phyloP scores from a whole-genome alignment of 2,888 invertebrate genomes.

The Yponomeuta evonymella region DNA sequence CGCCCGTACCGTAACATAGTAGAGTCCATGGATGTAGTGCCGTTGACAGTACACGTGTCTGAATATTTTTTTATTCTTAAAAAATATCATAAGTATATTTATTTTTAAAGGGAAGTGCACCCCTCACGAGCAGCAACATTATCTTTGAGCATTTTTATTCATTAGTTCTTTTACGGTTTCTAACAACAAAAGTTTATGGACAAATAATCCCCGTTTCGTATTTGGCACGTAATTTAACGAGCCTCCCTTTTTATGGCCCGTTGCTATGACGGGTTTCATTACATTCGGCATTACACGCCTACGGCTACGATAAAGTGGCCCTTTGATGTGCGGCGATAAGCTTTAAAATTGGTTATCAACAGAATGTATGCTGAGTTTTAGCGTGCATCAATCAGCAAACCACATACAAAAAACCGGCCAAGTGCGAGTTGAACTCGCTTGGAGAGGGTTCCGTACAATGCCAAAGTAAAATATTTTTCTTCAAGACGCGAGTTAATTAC shows the following conservation, averaged over 20 bases:
- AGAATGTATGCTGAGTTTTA: neutral
- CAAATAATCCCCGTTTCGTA: conserved; percentile 37
- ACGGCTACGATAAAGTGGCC: neutral
- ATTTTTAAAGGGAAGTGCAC: neutral
- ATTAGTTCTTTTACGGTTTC: conserved; percentile 20
- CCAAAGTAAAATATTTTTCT: no score
- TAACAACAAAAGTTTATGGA: conserved; percentile 33
- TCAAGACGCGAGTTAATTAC: no score
- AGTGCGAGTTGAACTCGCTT: no score
- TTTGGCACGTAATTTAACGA: conserved; percentile 39
- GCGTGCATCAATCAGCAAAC: no score
- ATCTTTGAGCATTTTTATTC: conserved; percentile 12
- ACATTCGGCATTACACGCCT: neutral
- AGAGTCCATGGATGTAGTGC: no score
- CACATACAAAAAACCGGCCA: no score
- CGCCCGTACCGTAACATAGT: no score
- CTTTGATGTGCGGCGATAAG: neutral
- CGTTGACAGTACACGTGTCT: no score
- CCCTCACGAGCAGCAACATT: neutral
- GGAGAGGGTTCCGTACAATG: no score
- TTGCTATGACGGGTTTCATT: conserved; percentile 36
- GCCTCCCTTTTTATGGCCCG: conserved; percentile 38
- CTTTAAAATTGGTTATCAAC: neutral
- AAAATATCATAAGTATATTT: neutral
- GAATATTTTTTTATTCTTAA: no score